Evolutionary conservation across 2,888 invertebrate species (phyloP).

Genomic region (Drosophila nigritarsus): DNA sequence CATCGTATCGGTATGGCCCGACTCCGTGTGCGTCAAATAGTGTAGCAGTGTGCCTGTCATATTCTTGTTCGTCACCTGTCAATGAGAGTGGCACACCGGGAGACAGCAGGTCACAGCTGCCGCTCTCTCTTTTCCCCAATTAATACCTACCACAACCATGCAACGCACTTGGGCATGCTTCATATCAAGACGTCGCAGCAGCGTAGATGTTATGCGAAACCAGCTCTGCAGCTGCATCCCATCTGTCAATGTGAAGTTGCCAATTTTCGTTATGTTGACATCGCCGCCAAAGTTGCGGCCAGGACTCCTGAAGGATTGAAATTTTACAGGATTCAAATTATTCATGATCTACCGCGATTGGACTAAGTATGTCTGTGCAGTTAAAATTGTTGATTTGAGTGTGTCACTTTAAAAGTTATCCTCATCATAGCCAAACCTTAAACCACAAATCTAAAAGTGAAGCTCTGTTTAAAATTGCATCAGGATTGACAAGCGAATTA

Average conservation of each 20-base stretch:
- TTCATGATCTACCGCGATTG: background rate
- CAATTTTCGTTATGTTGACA: constrained; percentile 85
- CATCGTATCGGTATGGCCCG: constrained; percentile 87
- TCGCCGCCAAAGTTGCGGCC: constrained; percentile 86
- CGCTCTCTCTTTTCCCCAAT: background rate
- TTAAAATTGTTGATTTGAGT: background rate
- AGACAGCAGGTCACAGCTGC: background rate
- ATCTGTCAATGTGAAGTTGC: constrained; percentile 84
- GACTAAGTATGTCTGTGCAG: background rate
- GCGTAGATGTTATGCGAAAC: constrained; percentile 79
- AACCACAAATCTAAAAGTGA: background rate
- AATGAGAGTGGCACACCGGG: constrained; percentile 1
- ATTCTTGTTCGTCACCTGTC: constrained; percentile 84
- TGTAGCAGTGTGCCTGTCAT: constrained; percentile 85
- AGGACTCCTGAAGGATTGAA: constrained; percentile 85
- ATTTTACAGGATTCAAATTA: background rate
- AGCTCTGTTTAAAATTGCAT: background rate
- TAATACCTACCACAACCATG: constrained; percentile 86
- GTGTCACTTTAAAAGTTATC: background rate
- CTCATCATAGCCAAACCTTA: background rate
- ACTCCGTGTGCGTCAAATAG: constrained; percentile 86
- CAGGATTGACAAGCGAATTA: background rate
- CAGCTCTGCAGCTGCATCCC: constrained; percentile 77
- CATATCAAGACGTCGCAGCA: constrained; percentile 86
- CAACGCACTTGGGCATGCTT: constrained; percentile 86